Base-by-base conservation (phyloP, 92 coral and sea anemone species). In the Bergia sp. region DNA sequence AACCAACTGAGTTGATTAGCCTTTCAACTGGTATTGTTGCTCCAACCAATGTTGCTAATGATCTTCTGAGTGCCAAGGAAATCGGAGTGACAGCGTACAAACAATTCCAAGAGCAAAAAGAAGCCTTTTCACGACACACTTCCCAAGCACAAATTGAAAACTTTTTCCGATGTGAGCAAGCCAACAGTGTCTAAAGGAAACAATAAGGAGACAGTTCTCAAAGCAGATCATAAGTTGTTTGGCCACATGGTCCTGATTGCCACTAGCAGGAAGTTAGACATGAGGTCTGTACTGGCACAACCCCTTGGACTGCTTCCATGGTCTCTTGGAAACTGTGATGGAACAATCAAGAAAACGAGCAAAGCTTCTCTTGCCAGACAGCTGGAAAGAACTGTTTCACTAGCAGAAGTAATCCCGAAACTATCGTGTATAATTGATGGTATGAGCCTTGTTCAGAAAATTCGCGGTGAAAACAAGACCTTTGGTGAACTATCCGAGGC, bases 231-330 rank as follows among this genome's bases (percentile, higher is more conserved):
- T 72, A 82, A 73, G 74, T 84, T 93, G 84, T 93, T 93, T 89
- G 94, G 92, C 13, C 91, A 87, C 67, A 91, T 91, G 90, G 73
- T 90, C 90, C 39, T 92, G 38, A 92, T 90, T 78, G 93, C 93
- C 53, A 82, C 77, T 85, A 88, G 88, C 82, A 80, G 95, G 86
- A 86, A 90, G 89, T 82, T 85, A 7, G 90, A 87, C n/a, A 91
- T 91, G 91, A 77, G 85, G 86, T 90, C 86, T 21, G 90, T 90
- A 37, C 50, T 93, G 58, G 53, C 75, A 39, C 91, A 90, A 37
- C 91, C 92, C 40, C 87, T 90, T 38, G 91, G 29, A 29, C 29
- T 0, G 29, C 29, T 29, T 29, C 29, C 29, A 29, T 29, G 29
- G 29, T 29, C 29, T 0, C 29, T 88, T 73, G 91, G 90, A 69